Conservation (phyloP, 1,140 invertebrate genomes). For the Charaxes varanes region DNA sequence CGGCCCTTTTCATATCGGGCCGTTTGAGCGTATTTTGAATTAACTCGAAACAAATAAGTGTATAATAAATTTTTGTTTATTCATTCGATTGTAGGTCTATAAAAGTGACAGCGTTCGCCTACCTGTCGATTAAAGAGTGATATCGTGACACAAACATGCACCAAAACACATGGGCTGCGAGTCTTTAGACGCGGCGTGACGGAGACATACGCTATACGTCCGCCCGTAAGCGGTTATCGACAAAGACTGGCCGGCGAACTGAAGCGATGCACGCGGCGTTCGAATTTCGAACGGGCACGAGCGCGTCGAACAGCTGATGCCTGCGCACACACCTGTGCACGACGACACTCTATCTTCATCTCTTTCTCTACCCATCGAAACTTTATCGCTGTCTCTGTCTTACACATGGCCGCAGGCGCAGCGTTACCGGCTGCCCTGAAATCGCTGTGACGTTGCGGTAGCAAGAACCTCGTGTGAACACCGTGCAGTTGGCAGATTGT, state of each 20-base stretch:
- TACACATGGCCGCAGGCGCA: slow-evolving; percentile 38
- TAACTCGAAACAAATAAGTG: slow-evolving; percentile 2
- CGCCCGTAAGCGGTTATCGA: slow-evolving; percentile 45
- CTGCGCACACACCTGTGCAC: slow-evolving; percentile 59
- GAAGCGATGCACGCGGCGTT: slow-evolving; percentile 36
- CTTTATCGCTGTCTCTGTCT: slow-evolving; percentile 57
- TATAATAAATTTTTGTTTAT: neutral
- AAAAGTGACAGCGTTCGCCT: slow-evolving; percentile 31
- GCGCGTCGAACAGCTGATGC: slow-evolving; percentile 63
- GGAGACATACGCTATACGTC: slow-evolving; percentile 36
- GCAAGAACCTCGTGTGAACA: slow-evolving; percentile 55
- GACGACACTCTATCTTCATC: slow-evolving; percentile 23
- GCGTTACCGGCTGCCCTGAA: slow-evolving; percentile 32
- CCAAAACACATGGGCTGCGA: slow-evolving; percentile 41
- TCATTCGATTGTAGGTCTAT: slow-evolving; percentile 5
- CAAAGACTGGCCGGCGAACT: slow-evolving; percentile 41
- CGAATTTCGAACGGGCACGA: slow-evolving; percentile 41
- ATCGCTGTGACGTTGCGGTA: slow-evolving; percentile 39
- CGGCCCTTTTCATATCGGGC: slow-evolving; percentile 42
- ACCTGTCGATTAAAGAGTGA: slow-evolving; percentile 67
- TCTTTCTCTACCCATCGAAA: no score
- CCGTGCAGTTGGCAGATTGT: slow-evolving; percentile 20
- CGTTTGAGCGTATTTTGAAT: slow-evolving; percentile 27
- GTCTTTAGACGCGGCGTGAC: slow-evolving; percentile 24
- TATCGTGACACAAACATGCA: slow-evolving; percentile 51